Base-by-base conservation (phyloP, 2,888 invertebrate genomes). In the Conchocele bisecta region DNA sequence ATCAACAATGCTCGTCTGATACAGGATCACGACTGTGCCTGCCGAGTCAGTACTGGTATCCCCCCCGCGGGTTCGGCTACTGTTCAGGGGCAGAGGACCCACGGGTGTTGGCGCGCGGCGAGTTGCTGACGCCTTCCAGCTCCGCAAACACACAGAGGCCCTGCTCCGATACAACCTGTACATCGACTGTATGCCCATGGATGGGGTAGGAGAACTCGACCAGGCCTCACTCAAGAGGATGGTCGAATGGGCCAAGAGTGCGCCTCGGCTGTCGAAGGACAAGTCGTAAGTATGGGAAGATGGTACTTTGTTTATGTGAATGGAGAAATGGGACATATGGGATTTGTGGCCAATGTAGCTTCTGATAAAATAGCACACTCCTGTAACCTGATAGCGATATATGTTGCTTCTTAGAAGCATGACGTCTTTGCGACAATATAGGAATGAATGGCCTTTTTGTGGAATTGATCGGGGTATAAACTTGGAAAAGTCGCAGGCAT, bases 31-130 rank as follows among this genome's bases (percentile, higher is more conserved):
- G 86, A 44, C 39, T 82, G n/a, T 41, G 68, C 15, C 56, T 84
- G 13, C 81, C 82, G 3, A 75, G 65, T 50, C 88, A 88, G 71
- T 88, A 83, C 59, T 91, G 89, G 90, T 76, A 91, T 13, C 91
- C 91, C 0, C n/a, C n/a, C n/a, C n/a, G n/a, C 64, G 91, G 48
- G 93, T 96, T 46, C 94, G 95, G 68, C 89, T 97, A 22, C 94
- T 95, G 93, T 96, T 97, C 88, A 93, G 94, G 78, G 96, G 95
- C 0, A 97, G 97, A 86, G 95, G 96, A 90, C 96, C 96, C 0
- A n/a, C n/a, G n/a, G 92, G 93, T 58, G 92, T 93, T 6, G 96
- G 95, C 84, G 94, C 94, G 0, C 91, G 93, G 72, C 93, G 97
- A 1, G 91, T 97, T 1, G 93, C 93, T 57, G 93, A 93, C 29